These are phyloP conservation scores for Abscondita cerata DNA, from an alignment of 2,888 invertebrate genomes.

Conservation along the genomic window DNA sequence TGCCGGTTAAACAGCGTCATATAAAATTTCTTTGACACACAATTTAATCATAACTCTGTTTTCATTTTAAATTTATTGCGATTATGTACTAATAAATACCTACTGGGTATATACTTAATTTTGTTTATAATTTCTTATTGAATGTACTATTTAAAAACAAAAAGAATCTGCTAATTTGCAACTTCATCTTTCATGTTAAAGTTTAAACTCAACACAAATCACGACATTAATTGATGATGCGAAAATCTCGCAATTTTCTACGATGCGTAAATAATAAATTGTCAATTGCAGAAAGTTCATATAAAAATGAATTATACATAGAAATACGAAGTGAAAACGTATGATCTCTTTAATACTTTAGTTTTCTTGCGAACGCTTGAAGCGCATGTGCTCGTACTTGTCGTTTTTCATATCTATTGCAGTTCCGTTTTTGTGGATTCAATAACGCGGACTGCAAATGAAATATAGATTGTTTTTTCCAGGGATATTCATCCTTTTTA, in stretches of 20 bases:
- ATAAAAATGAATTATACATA: slow-evolving; percentile 7
- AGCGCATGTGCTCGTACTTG: slow-evolving; percentile 39
- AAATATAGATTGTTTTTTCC: slow-evolving; percentile 52
- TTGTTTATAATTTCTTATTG: too few species aligned
- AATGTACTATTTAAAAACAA: too few species aligned
- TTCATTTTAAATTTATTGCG: too few species aligned
- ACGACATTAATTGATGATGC: not conserved
- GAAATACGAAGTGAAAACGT: slow-evolving; percentile 37
- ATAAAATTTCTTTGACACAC: too few species aligned
- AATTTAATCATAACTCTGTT: too few species aligned
- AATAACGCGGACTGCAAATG: slow-evolving; percentile 48
- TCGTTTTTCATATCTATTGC: slow-evolving; percentile 39
- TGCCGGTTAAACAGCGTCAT: too few species aligned
- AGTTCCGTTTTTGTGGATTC: slow-evolving; percentile 47
- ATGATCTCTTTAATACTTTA: slow-evolving; percentile 39
- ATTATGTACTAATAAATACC: too few species aligned
- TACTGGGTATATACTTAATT: too few species aligned
- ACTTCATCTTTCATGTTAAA: too few species aligned
- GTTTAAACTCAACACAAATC: not conserved
- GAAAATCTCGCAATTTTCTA: too few species aligned
- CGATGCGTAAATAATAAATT: slow-evolving; percentile 2
- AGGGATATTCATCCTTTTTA: slow-evolving; percentile 41
- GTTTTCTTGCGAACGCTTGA: slow-evolving; percentile 33
- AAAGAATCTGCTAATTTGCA: too few species aligned
- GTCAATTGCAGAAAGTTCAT: slow-evolving; percentile 1